Base-by-base conservation (phyloP, 2,113 vertebrate genomes). In the Bubo blakistoni region DNA sequence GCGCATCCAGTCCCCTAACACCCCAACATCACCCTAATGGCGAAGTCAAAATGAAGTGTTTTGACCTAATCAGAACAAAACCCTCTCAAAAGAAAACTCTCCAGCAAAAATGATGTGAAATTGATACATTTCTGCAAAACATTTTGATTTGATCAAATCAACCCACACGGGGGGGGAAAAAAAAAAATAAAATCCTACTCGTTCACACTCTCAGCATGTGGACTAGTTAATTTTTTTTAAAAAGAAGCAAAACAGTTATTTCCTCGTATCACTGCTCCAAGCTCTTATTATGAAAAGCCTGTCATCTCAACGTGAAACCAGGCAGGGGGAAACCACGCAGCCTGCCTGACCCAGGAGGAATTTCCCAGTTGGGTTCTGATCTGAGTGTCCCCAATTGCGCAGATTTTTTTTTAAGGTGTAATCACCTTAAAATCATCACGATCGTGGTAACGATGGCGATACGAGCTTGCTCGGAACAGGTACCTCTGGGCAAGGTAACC, bases 381-480 rank as follows among this genome's bases (percentile, higher is more conserved):
- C 67, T 7, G 47, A 42, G 25, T 1, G 5, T 21, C 51, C 47
- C 63, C 20, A 4, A 29, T 5, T 46, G 44, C 7, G 14, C 11
- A 16, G n/a, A 30, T 46, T 42, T 44, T 40, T 44, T 40, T 61
- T 71, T 8, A 59, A 59, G 38, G 5, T 19, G 4, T 19, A 34
- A 65, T 40, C 11, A 13, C 13, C 63, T 82, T 78, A 22, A 34
- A 59, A 30, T 16, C 17, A 4, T 21, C 9, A 8, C 0, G 15
- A 12, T 40, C 5, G 7, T 1, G 3, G 59, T 6, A 32, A 34
- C 0, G 27, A 16, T 4, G 47, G n/a, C 1, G 1, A n/a, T 1
- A 38, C 1, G 40, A 30, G 25, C 57, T 55, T 1, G 6, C 52
- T 27, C 1, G 17, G 36, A 34, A 3, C 61, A 26, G 78, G 83